These are phyloP conservation scores for Yponomeuta evonymella DNA, from an alignment of 2,888 invertebrate genomes.

Conservation along the genomic window DNA sequence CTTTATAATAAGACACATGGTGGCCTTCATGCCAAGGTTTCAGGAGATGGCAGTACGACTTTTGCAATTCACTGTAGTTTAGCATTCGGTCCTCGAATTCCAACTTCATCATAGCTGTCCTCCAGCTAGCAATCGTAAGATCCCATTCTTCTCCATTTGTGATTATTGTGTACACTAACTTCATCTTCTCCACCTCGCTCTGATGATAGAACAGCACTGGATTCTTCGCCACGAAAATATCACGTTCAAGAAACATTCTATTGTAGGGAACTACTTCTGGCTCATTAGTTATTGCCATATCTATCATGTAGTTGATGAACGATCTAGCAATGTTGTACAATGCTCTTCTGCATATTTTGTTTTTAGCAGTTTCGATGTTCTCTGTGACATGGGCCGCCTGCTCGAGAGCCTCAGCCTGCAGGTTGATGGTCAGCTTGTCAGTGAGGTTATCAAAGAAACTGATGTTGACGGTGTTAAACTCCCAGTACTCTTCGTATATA, in stretches of 20 bases:
- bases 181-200: constrained; percentile 54
- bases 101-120: constrained; percentile 49
- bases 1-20: constrained; percentile 42
- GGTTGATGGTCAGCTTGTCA: constrained; percentile 46
- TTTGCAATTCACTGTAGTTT: constrained; percentile 44
- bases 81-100: constrained; percentile 56
- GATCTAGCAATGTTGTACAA: constrained; percentile 33
- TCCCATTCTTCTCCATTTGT: constrained; percentile 41
- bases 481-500: constrained; percentile 66
- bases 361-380: constrained; percentile 39
- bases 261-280: constrained; percentile 56
- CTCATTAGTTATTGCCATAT: constrained; percentile 35
- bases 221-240: constrained; percentile 61
- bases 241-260: constrained; percentile 51
- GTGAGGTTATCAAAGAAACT: constrained; percentile 45
- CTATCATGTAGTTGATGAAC: constrained; percentile 38
- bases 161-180: constrained; percentile 32
- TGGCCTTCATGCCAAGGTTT: constrained; percentile 59
- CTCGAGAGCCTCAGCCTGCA: constrained; percentile 53
- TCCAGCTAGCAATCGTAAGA: constrained; percentile 53
- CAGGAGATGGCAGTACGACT: constrained; percentile 43
- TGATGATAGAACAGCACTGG: constrained; percentile 65
- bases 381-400: constrained; percentile 33
- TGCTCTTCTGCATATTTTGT: constrained; percentile 34
- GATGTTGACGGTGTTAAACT: constrained; percentile 58